These are phyloP conservation scores for Diaperis boleti DNA, from an alignment of 2,888 invertebrate genomes.

Conservation along the genomic window DNA sequence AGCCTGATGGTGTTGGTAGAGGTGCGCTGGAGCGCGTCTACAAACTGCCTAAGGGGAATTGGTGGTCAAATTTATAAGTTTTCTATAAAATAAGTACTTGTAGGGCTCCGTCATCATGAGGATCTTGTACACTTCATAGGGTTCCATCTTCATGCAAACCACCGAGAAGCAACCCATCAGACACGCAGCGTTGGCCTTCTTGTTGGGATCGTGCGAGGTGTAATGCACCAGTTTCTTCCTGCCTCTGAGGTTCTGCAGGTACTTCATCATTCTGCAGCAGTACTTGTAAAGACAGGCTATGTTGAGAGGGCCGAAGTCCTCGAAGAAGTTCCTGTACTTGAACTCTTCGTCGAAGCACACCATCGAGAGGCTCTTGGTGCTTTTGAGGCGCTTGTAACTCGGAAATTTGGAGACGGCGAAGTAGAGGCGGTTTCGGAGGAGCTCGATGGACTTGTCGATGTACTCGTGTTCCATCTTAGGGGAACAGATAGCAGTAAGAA, in stretches of 20 bases:
- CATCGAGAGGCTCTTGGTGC: slow-evolving; percentile 78
- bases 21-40: slow-evolving; percentile 86
- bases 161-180: slow-evolving; percentile 87
- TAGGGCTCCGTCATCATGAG: slow-evolving; percentile 69
- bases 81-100: slow-evolving; percentile 53
- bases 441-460: slow-evolving; percentile 61
- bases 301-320: slow-evolving; percentile 92
- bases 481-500: slow-evolving; percentile 37
- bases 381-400: slow-evolving; percentile 73
- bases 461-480: slow-evolving; percentile 25
- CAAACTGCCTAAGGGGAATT: slow-evolving; percentile 71
- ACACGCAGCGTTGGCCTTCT: slow-evolving; percentile 88
- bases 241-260: slow-evolving; percentile 75
- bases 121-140: slow-evolving; percentile 77
- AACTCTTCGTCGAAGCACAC: slow-evolving; percentile 84
- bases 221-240: slow-evolving; percentile 85
- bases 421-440: slow-evolving; percentile 71
- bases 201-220: slow-evolving; percentile 79
- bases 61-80: slow-evolving; percentile 1
- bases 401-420: slow-evolving; percentile 79
- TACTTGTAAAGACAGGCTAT: slow-evolving; percentile 88
- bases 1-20: slow-evolving; percentile 79
- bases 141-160: slow-evolving; percentile 76
- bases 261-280: slow-evolving; percentile 81
- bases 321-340: slow-evolving; percentile 86